phyloP scores from a whole-genome alignment of 1,140 invertebrate genomes.

The Euura lappo region DNA sequence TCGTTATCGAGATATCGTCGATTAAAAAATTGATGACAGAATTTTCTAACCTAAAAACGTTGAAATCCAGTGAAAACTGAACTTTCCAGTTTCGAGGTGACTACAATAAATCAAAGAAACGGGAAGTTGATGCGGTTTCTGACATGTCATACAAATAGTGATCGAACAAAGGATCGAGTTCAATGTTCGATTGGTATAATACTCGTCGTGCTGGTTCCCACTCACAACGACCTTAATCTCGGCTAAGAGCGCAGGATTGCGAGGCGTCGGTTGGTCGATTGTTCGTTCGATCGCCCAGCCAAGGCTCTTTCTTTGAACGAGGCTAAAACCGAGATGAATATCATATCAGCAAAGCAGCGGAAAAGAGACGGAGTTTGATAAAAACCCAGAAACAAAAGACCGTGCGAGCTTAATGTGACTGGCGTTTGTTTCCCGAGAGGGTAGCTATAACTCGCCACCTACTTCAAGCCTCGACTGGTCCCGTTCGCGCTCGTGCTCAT shows the following conservation, averaged over 20 bases:
- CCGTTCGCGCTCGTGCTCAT: neutral
- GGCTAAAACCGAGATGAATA: neutral
- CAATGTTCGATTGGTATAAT: neutral
- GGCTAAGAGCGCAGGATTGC: neutral
- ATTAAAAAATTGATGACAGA: too few species aligned
- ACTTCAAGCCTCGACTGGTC: neutral
- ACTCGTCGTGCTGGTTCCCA: neutral
- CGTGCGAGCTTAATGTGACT: neutral
- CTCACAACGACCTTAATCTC: neutral
- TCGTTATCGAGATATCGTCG: too few species aligned
- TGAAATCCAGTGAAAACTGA: too few species aligned
- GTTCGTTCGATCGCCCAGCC: neutral
- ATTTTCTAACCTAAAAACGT: too few species aligned
- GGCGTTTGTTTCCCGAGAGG: neutral
- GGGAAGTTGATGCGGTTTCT: too few species aligned
- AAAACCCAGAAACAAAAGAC: constrained; percentile 1
- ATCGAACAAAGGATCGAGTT: too few species aligned
- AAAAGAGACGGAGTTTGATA: neutral
- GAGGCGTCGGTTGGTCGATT: constrained; percentile 1
- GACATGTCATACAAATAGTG: too few species aligned
- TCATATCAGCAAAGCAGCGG: neutral
- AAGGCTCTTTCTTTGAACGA: neutral
- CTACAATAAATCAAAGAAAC: too few species aligned
- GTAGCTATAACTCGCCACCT: neutral
- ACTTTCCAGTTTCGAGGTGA: too few species aligned